Conservation (phyloP, 1,140 invertebrate species). For the Ceratina australensis region DNA sequence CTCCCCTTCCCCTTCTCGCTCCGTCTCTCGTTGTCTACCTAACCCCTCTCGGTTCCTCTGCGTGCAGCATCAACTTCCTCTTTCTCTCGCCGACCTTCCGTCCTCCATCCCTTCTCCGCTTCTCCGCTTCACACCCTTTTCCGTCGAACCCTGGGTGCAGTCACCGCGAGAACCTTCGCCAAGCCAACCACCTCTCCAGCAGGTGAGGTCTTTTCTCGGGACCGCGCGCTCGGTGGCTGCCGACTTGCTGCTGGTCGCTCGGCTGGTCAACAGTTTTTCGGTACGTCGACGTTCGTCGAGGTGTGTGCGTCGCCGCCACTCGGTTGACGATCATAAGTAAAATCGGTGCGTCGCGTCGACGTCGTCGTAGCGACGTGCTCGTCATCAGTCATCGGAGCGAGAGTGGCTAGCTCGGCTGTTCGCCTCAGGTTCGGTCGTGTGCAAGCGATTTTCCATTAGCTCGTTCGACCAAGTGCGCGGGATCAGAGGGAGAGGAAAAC, state of each 20-base stretch:
- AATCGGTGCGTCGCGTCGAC: constrained; percentile 25
- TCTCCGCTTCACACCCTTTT: constrained; percentile 65
- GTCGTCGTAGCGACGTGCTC: constrained; percentile 34
- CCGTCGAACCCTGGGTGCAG: constrained; percentile 63
- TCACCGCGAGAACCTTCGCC: constrained; percentile 67
- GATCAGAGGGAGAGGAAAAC: constrained; percentile 54
- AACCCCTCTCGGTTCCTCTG: constrained; percentile 6
- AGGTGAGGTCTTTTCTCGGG: constrained; percentile 55
- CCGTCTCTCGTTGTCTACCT: constrained; percentile 32
- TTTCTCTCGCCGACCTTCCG: constrained; percentile 50
- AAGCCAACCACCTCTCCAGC: constrained; percentile 59
- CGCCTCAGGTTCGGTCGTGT: constrained; percentile 56
- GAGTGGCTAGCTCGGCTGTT: constrained; percentile 48
- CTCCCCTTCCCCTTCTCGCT: not conserved
- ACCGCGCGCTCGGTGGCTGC: constrained; percentile 23
- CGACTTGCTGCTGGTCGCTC: not conserved
- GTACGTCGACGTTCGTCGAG: constrained; percentile 13
- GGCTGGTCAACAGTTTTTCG: constrained; percentile 4
- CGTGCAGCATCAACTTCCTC: constrained; percentile 24
- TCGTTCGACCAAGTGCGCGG: constrained; percentile 65
- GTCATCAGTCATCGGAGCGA: constrained; percentile 55
- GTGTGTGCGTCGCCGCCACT: constrained; percentile 18
- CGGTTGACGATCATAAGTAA: constrained; percentile 14
- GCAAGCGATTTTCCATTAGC: constrained; percentile 61
- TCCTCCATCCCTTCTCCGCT: constrained; percentile 58